Evolutionary conservation across 1,140 invertebrate genomes (phyloP), one percentile per base, ranked within the genome.

Genomic region (Drosophila virilis): DNA sequence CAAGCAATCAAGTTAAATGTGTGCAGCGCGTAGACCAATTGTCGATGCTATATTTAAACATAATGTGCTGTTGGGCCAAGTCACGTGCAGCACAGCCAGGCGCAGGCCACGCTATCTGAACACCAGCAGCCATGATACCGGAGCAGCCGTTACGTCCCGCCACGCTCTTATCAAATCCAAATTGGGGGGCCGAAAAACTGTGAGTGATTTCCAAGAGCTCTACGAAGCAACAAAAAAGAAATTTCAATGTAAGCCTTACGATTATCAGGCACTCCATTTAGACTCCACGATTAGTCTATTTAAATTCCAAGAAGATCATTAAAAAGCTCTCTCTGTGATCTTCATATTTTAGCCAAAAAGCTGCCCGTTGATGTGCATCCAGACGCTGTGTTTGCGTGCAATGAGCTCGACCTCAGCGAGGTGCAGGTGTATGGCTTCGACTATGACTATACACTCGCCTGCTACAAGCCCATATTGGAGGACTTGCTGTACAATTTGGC

Each of bases 391-490:
- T 99, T 99, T 94, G 97, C 97, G n/a, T 99, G 98, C 93, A 99
- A 99, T 93, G 98, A 99, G 92, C 93, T 99, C 17, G 96, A 98
- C 92, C 92, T 99, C 22, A 94, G 95, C 67, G 97, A 98, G 91
- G 97, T 99, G 38, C 95, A 97, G 86, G 97, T 99, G 1, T 99
- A 99, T 94, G 98, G 98, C 13, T 99, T 99, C 94, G 98, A 99
- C 93, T 99, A 99, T 94, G 98, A 99, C 92, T 99, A 99, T 91
- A 99, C 98, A 0, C 92, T 99, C 70, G 98, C 98, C n/a, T 97
- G 97, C 84, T 99, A 99, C 92, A 98, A 97, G 86, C 96, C 96
- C 15, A 95, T 96, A 40, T 93, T 99, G 91, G 97, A 99, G 92
- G 95, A 96, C 90, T 93, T 99, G n/a, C 94, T 99, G 6, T 99